Base-by-base conservation (phyloP, 2,113 vertebrate species). In the Pollimyrus isidori region DNA sequence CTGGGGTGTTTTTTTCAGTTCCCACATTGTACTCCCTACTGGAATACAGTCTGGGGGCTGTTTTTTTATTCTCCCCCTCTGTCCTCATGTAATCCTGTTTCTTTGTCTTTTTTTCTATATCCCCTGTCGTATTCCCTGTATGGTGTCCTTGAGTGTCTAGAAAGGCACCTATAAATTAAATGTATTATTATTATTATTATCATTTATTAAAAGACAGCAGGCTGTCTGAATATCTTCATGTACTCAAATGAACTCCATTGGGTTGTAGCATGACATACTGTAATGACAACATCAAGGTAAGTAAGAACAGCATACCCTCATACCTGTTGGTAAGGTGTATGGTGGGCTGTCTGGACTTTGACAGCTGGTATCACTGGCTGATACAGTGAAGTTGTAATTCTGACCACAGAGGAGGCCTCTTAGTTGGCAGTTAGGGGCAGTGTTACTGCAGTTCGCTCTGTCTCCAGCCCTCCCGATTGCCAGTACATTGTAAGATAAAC, bases 301-400 rank as follows among this genome's bases (percentile, higher is more conserved):
- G 19, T 6, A n/a, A 42, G 83, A 49, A 11, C 21, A 85, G 82
- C n/a, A 65, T 11, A 30, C 6, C 50, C 42, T 88, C 52, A 69
- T 94, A 95, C 95, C 94, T 94, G 90, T 82, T 11, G 91, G 88
- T 91, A 93, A 93, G 52, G 42, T 90, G 87, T 92, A 89, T 84
- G 92, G 65, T 50, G 45, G 62, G 42, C 93, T 94, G 89, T 76
- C 26, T 30, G 52, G 88, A 88, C 94, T 95, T 87, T 90, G 48
- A 45, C 95, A 95, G 5, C 30, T 92, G 2, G 92, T 90, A 3
- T 95, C 93, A 4, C 87, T 90, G 46, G 94, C 93, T 0, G 89
- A 86, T 5, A 94, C 94, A 0, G 30, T 23, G 42, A 95, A 87
- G 35, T 90, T 42, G 13, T 95, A 94, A 0, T 1, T 23, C 21